A percentile compares a stretch with the other conserved stretches of the same genome.
Evolutionary conservation across 2,888 invertebrate genomes (phyloP).

Genomic region (Nemapogon koenigi): DNA sequence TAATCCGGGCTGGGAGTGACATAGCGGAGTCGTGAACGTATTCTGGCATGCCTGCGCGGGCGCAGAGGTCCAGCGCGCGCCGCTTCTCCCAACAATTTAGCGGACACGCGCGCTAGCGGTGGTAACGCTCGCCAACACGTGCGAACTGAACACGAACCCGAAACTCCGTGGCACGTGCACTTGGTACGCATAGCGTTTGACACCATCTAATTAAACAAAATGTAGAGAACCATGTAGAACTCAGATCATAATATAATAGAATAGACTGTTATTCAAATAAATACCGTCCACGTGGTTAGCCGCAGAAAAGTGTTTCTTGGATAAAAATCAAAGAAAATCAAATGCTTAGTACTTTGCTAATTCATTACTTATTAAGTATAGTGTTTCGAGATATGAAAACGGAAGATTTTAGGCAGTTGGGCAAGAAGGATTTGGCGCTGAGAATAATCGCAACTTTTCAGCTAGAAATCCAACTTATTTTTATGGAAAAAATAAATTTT

Average conservation of each 20-base stretch:
- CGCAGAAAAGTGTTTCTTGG: no score
- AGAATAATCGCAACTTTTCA: no score
- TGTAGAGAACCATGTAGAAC: neutral
- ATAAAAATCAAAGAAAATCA: no score
- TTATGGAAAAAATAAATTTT: neutral
- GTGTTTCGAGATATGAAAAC: no score
- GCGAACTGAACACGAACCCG: conserved; percentile 81
- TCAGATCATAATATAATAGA: no score
- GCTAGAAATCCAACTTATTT: no score
- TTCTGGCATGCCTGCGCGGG: conserved; percentile 33
- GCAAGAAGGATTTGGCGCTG: no score
- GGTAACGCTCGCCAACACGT: conserved; percentile 83
- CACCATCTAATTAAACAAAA: conserved; percentile 59
- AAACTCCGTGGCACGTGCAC: conserved; percentile 87
- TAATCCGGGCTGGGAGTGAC: conserved; percentile 84
- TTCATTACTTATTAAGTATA: no score
- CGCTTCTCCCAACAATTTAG: conserved; percentile 46
- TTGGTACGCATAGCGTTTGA: conserved; percentile 59
- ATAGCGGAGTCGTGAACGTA: conserved; percentile 70
- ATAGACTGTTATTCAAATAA: no score
- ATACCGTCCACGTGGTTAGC: no score
- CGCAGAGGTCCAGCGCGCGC: conserved; percentile 46
- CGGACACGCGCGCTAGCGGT: conserved; percentile 67
- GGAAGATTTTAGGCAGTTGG: no score
- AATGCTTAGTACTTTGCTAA: no score